Base-by-base conservation (phyloP, 2,797 vertebrate species). In the Eleutherodactylus coqui region DNA sequence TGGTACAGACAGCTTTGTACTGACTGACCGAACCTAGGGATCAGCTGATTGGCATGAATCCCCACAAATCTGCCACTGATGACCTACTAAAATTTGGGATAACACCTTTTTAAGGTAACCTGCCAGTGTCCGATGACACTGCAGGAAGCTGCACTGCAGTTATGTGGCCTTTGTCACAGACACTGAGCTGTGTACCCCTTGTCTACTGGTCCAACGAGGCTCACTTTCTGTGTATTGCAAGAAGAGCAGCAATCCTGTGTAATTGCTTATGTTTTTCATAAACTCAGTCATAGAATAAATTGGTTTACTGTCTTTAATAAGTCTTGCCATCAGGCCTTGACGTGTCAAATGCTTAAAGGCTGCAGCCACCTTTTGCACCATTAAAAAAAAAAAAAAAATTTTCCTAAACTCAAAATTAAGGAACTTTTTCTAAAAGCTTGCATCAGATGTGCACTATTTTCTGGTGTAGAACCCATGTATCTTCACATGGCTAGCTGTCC, bases 261-360 rank as follows among this genome's bases (percentile, higher is more conserved):
- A 45, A 72, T 55, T 1, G 43, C 41, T 79, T 72, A 79, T 17
- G 41, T 87, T 13, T 64, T 58, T 84, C 17, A 51, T 55, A 32
- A 70, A 75, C 43, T 19, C 45, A 16, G 69, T 62, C 43, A 72
- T 47, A 55, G 53, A 75, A 21, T 47, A 45, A 82, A 79, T 24
- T 21, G 13, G 53, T 75, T 87, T 79, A 60, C 75, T 79, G 76
- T 78, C 81, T 70, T 53, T 64, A 67, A 41, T 41, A 87, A 51
- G 79, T 83, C 62, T 60, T 87, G 53, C 75, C 49, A 24, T 36
- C 32, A 24, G 41, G 47, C 9, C 21, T 10, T 43, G 19, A 19
- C 43, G 16, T 27, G n/a, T 45, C 38, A 73, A 27, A 45, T 24
- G 47, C n/a, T 1, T 60, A 60, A 55, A 55, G 51, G 51, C 51